Evolutionary conservation across 1,140 invertebrate species (phyloP), one percentile per base, ranked within the genome.

Genomic region (Drosophila mauritiana): DNA sequence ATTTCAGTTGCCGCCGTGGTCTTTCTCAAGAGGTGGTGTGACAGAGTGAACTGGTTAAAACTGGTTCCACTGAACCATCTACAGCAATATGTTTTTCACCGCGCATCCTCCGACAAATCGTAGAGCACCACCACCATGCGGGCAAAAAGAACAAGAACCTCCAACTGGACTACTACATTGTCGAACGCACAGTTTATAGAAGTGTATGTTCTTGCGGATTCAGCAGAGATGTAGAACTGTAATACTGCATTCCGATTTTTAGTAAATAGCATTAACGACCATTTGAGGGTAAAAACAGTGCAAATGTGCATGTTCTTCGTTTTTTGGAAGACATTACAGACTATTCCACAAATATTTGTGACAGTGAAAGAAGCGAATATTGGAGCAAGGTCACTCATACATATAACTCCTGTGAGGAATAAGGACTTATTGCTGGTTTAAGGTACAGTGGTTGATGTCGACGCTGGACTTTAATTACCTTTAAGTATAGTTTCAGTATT

Each of bases 331-430:
- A 7, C 8, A 10, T 10, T 31, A 3, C 31, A 10, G 7, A 31
- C 8, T 8, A 31, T 31, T 31, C 31, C 31, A 31, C 31, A 48
- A 27, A 48, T 13, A 25, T 25, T n/a, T 27, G 12, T 48, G 22
- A 25, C 6, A 25, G 22, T 31, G 31, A 31, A 8, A 20, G 20
- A 22, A 45, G 17, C 43, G 7, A 22, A 13, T 6, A 25, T 7
- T 48, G 6, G 1, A 8, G 45, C 45, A 48, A 48, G 45, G 45
- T 48, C 45, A 48, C 22, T n/a, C 45, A 48, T n/a, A 48, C 45
- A 48, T n/a, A 48, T n/a, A 48, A 27, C 22, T 46, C 12, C 22
- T 48, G 13, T 13, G 22, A 7, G 1, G n/a, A n/a, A 48, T 3
- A 48, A n/a, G 6, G 2, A 25, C n/a, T 48, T n/a, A 8, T 25